Evolutionary conservation across 2,888 invertebrate genomes (phyloP).

Genomic region (Acanthococcus lagerstroemiae): DNA sequence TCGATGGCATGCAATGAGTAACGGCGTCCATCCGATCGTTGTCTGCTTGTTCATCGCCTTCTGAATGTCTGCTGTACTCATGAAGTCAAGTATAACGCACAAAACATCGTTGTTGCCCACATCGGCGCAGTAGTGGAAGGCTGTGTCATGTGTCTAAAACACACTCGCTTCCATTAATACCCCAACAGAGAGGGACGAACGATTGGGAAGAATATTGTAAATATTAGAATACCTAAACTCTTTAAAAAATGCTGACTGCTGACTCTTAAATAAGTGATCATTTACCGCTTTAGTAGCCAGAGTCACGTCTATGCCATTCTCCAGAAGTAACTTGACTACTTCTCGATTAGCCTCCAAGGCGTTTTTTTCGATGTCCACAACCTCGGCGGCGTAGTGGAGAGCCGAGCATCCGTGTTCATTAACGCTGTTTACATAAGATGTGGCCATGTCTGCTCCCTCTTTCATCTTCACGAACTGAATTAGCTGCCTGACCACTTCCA

Average conservation of each 20-base stretch:
- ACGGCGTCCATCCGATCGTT: slow-evolving; percentile 90
- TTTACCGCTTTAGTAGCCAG: slow-evolving; percentile 60
- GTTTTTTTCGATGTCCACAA: slow-evolving; percentile 68
- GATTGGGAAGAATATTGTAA: background rate
- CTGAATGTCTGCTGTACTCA: slow-evolving; percentile 81
- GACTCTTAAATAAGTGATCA: background rate
- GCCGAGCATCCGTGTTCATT: slow-evolving; percentile 90
- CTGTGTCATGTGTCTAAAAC: slow-evolving; percentile 74
- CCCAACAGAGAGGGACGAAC: no score
- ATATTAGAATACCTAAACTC: background rate
- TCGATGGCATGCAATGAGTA: slow-evolving; percentile 88
- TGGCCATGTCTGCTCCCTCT: slow-evolving; percentile 65
- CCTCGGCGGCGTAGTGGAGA: slow-evolving; percentile 87
- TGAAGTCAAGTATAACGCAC: slow-evolving; percentile 83
- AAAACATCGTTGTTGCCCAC: slow-evolving; percentile 93
- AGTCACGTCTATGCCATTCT: slow-evolving; percentile 83
- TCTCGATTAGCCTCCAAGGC: slow-evolving; percentile 50
- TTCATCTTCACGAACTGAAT: slow-evolving; percentile 70
- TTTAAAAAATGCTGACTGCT: background rate
- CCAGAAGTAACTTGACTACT: slow-evolving; percentile 77
- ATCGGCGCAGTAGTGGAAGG: slow-evolving; percentile 88
- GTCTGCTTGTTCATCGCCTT: slow-evolving; percentile 90
- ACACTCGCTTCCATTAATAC: no score
- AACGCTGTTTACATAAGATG: slow-evolving; percentile 74
- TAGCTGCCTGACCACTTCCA: slow-evolving; percentile 75